Conservation (phyloP, 2,888 invertebrate genomes). For the Nephrotoma flavescens region DNA sequence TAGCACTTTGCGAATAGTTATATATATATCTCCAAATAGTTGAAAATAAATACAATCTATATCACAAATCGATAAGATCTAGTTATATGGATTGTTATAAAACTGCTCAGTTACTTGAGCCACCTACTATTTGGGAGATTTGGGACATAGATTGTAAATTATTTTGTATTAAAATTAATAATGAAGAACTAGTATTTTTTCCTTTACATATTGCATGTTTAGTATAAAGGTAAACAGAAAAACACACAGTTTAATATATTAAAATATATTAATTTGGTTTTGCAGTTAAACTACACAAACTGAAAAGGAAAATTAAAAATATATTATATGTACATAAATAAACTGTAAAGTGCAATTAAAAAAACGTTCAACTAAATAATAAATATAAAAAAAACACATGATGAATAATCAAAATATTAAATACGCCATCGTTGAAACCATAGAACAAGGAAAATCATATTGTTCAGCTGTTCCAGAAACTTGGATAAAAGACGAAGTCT, state of each 20-base stretch:
- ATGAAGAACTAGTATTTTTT: not conserved
- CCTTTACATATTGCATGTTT: not conserved
- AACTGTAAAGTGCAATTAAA: not conserved
- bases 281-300: not conserved
- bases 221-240: not conserved
- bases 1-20: not conserved
- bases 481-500: not conserved
- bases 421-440: not conserved
- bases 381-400: not conserved
- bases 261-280: not conserved
- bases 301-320: not conserved
- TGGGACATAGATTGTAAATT: not conserved
- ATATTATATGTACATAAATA: too few relatives aligned
- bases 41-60: not conserved
- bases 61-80: not conserved
- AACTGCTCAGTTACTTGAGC: not conserved
- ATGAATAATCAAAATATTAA: not conserved
- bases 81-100: not conserved
- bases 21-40: not conserved
- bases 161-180: not conserved
- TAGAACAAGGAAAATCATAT: not conserved
- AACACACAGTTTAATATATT: not conserved
- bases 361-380: not conserved
- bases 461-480: not conserved
- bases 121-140: not conserved